phyloP scores from a whole-genome alignment of 2,113 vertebrate species.

The Hydrochoerus hydrochaeris region DNA sequence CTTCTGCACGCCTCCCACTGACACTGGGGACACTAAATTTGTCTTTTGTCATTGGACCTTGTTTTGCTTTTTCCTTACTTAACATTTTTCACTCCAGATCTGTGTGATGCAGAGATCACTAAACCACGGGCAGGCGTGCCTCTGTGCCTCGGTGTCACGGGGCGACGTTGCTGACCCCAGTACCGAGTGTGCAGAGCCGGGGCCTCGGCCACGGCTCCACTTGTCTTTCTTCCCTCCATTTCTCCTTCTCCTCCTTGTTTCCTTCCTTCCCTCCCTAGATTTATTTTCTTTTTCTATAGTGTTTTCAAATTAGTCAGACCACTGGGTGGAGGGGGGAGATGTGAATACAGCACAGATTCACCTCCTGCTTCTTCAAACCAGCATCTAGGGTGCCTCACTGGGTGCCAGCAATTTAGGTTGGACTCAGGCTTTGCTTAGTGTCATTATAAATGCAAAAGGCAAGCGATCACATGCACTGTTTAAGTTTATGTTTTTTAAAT shows the following conservation, averaged over 20 bases:
- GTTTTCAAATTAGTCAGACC: background rate
- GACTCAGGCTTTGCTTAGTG: background rate
- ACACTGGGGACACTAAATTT: background rate
- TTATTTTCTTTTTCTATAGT: background rate
- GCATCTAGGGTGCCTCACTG: background rate
- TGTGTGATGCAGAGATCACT: background rate
- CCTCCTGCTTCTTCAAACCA: background rate
- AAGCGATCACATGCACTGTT: background rate
- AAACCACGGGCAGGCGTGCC: background rate
- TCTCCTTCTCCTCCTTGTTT: no score
- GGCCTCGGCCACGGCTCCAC: background rate
- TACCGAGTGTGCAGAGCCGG: background rate
- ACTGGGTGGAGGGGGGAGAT: background rate
- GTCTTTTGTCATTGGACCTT: background rate
- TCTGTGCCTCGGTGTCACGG: background rate
- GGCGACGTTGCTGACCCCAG: rapidly evolving
- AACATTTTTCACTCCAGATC: background rate
- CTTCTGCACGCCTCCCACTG: background rate
- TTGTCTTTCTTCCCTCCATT: background rate
- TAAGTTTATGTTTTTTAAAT: constrained; percentile 13
- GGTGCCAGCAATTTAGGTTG: background rate
- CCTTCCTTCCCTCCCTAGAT: background rate
- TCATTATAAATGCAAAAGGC: background rate
- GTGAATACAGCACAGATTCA: background rate
- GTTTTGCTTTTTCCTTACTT: background rate